phyloP scores from a whole-genome alignment of 2,113 vertebrate genomes.

The Apteryx mantelli region DNA sequence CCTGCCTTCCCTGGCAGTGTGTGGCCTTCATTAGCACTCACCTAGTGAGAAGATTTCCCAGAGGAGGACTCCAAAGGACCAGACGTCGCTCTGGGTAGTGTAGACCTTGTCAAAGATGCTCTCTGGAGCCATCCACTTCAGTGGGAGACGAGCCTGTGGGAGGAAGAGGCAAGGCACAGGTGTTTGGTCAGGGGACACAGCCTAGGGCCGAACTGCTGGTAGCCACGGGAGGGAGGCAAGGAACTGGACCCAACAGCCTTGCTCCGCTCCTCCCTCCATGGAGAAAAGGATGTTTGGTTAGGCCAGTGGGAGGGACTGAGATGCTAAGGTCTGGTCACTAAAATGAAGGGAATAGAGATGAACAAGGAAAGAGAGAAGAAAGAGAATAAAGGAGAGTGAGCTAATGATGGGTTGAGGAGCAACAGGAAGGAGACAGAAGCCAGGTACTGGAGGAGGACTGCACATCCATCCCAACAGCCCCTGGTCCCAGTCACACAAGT shows the following conservation, averaged over 20 bases:
- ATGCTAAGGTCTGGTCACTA: background rate
- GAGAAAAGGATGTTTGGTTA: background rate
- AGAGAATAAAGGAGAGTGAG: background rate
- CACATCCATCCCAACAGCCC: background rate
- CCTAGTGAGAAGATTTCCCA: constrained; percentile 99
- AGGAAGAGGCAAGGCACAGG: background rate
- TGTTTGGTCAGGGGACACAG: background rate
- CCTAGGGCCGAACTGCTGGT: background rate
- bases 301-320: background rate
- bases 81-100: constrained; percentile 97
- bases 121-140: constrained; percentile 99
- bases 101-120: constrained; percentile 99
- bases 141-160: constrained; percentile 90
- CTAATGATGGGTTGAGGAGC: background rate
- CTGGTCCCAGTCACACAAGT: background rate
- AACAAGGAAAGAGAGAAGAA: background rate
- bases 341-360: background rate
- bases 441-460: background rate
- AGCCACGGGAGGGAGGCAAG: background rate
- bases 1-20: background rate
- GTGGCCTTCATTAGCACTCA: constrained; percentile 62
- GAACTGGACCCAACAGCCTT: background rate
- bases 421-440: background rate
- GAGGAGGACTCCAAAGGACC: constrained; percentile 97
- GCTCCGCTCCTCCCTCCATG: background rate